Base-by-base conservation (phyloP, 2,113 vertebrate species). In the Onychostruthus taczanowskii region DNA sequence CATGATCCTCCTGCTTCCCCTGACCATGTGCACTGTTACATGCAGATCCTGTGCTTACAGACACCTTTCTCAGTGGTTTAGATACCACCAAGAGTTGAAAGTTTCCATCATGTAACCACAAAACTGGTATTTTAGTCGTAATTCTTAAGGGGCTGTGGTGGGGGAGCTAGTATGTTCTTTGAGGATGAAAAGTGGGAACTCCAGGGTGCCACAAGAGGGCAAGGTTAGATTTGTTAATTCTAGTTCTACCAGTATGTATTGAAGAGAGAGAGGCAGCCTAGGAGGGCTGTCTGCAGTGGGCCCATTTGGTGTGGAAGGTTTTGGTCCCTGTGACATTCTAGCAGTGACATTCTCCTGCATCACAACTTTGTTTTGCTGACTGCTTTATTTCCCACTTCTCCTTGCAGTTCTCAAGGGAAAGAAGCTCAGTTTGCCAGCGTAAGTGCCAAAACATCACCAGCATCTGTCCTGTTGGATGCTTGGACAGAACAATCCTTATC, bases 351-450 rank as follows among this genome's bases (percentile, higher is more conserved):
- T 83, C 44, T 68, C 35, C 20, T 39, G 6, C 37, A 5, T 59
- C 33, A 13, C 11, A 9, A 1, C 50, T 68, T 39, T 43, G 33
- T 74, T 41, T 84, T 88, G 67, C 39, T 95, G 47, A 90, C 35
- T 77, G 9, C 55, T 80, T 23, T 17, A 50, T 87, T 86, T 75
- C 61, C 30, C 70, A 2, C 24, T 69, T 78, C 33, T 84, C 55
- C 44, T 87, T 94, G 49, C 94, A 99, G 99, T 99, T 74, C 98
- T 99, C 97, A 99, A 99, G 98, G 99, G 99, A 97, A 99, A 99
- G 99, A 99, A 99, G 98, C 98, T 99, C 97, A 99, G 99, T 98
- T 98, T 99, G 98, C 99, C 99, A 97, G 99, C 99, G 7, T 99
- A 99, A 99, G 98, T 98, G 98, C 98, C 98, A 98, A 98, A 98